These are phyloP conservation scores for Falco columbarius DNA, from an alignment of 2,797 vertebrate genomes.

Conservation along the genomic window DNA sequence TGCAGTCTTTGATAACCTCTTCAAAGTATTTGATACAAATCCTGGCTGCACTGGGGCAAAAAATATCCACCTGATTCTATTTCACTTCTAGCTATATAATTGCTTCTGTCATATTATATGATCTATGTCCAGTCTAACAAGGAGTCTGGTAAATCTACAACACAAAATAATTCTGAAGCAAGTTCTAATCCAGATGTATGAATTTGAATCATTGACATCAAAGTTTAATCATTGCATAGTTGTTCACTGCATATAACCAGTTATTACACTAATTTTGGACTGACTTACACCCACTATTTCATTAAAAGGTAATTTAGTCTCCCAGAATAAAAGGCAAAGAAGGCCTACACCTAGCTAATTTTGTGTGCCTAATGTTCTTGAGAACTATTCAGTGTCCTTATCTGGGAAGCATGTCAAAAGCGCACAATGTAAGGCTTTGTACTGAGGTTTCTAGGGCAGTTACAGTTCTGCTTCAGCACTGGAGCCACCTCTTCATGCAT, in stretches of 20 bases:
- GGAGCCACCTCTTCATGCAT: fast-evolving
- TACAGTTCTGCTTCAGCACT: background rate
- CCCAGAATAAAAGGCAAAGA: background rate
- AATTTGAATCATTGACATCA: background rate
- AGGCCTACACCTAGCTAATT: background rate
- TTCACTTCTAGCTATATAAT: background rate
- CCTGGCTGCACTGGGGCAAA: background rate
- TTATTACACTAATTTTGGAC: background rate
- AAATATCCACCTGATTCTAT: background rate
- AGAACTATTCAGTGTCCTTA: background rate
- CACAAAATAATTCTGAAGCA: background rate
- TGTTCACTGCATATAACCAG: background rate
- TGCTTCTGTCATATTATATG: background rate
- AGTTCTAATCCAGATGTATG: background rate
- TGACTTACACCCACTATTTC: background rate
- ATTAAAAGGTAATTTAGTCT: background rate
- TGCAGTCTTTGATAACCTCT: background rate
- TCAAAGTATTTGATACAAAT: background rate
- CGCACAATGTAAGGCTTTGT: background rate
- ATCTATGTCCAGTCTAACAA: background rate
- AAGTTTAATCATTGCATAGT: background rate
- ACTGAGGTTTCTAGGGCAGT: background rate
- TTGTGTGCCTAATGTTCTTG: background rate
- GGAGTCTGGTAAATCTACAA: background rate
- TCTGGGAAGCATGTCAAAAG: background rate